These are phyloP conservation scores for Acanthisitta chloris DNA, from an alignment of 2,113 vertebrate species.

Conservation along the genomic window DNA sequence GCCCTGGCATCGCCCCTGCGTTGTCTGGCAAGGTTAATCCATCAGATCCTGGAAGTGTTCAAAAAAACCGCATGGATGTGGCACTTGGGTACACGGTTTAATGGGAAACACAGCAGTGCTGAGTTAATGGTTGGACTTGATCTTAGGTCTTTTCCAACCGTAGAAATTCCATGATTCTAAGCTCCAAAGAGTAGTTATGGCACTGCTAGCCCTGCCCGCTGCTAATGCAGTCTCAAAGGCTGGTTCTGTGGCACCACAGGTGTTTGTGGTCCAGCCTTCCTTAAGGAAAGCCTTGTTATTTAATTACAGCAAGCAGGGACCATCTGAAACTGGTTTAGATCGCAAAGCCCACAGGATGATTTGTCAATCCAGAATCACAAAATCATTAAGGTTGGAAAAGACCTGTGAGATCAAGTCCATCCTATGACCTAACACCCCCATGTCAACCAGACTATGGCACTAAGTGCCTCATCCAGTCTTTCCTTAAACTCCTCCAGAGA, in stretches of 20 bases:
- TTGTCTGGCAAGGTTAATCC: not conserved
- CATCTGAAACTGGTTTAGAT: not conserved
- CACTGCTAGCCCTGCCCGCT: accelerated
- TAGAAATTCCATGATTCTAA: not conserved
- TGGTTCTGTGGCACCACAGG: not conserved
- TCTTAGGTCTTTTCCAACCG: not conserved
- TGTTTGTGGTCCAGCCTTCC: not conserved
- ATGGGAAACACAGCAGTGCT: not conserved
- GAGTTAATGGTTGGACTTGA: not conserved
- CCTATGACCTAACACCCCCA: too few species aligned
- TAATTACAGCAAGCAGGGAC: not conserved
- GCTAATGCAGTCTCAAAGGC: not conserved
- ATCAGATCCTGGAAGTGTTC: not conserved
- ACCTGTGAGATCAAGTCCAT: too few species aligned
- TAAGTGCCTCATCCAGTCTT: too few species aligned
- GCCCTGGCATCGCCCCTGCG: too few species aligned
- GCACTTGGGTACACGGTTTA: not conserved
- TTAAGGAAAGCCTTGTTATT: not conserved
- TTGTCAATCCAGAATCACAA: too few species aligned
- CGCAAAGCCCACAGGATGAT: not conserved
- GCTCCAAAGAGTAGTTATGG: not conserved
- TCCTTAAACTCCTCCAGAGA: too few species aligned
- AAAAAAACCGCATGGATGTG: not conserved
- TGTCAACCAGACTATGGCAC: too few species aligned
- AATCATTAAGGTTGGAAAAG: too few species aligned